Evolutionary conservation across 1,140 invertebrate genomes (phyloP).

Genomic region (Bathynomus jamesi): DNA sequence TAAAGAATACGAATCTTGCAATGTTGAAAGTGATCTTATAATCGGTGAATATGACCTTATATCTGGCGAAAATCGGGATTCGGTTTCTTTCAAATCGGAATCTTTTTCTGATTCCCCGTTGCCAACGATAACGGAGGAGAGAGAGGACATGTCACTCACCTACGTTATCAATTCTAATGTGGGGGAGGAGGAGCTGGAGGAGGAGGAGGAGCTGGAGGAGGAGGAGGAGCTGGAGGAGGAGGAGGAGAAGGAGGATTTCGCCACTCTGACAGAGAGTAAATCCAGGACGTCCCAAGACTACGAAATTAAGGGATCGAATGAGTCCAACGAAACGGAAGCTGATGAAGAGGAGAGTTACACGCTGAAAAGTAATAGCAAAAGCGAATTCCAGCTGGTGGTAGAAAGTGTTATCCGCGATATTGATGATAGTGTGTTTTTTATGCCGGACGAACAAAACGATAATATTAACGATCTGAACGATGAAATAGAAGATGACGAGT

Average conservation of each 20-base stretch:
- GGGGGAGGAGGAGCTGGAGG: no score
- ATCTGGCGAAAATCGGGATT: not conserved
- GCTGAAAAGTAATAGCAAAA: not conserved
- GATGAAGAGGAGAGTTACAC: not conserved
- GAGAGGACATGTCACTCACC: not conserved
- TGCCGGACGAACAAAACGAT: not conserved
- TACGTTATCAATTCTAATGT: no score
- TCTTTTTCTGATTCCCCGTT: not conserved
- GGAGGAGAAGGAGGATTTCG: not conserved
- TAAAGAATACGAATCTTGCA: not conserved
- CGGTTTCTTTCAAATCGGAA: not conserved
- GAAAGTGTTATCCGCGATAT: not conserved
- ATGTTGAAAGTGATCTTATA: not conserved
- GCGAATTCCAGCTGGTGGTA: not conserved
- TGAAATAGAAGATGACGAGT: not conserved
- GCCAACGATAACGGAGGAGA: not conserved
- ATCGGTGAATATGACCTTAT: not conserved
- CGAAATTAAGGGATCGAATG: no score
- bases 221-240: not conserved
- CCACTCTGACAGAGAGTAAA: not conserved
- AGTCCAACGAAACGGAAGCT: not conserved
- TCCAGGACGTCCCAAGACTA: no score
- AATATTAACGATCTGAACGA: not conserved
- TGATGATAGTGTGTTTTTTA: not conserved
- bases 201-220: not conserved